Evolutionary conservation across 2,888 invertebrate genomes (phyloP).

Genomic region (Colostygia pectinataria): DNA sequence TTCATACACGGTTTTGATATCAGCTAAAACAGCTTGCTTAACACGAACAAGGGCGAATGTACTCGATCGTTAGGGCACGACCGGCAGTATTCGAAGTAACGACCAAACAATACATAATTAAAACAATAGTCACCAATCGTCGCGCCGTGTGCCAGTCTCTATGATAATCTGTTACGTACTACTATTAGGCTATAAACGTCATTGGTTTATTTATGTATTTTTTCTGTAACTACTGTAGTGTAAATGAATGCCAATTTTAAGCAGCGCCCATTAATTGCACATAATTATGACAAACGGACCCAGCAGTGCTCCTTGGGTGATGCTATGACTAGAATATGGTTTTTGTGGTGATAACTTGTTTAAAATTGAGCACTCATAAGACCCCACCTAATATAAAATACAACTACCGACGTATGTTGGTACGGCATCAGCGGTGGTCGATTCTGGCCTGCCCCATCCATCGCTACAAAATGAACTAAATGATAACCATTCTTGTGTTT

Average conservation of each 20-base stretch:
- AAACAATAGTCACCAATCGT: slow-evolving; percentile 17
- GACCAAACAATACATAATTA: slow-evolving; percentile 15
- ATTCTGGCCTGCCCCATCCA: too few relatives aligned
- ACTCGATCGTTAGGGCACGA: background rate
- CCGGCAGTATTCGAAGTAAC: slow-evolving; percentile 4
- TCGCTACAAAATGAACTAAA: background rate
- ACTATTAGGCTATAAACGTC: background rate
- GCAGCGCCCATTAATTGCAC: too few relatives aligned
- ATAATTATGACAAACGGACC: background rate
- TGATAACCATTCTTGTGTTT: too few relatives aligned
- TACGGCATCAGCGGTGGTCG: too few relatives aligned
- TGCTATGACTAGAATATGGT: background rate
- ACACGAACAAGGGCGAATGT: slow-evolving; percentile 1
- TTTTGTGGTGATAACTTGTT: too few relatives aligned
- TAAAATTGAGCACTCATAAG: too few relatives aligned
- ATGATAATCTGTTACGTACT: slow-evolving; percentile 1
- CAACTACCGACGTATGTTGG: too few relatives aligned
- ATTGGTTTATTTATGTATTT: background rate
- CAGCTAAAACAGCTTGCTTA: too few relatives aligned
- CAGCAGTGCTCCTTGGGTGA: slow-evolving; percentile 1
- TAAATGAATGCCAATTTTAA: background rate
- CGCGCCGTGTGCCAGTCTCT: slow-evolving; percentile 5
- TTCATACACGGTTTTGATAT: too few relatives aligned
- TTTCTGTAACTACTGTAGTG: background rate
- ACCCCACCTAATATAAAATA: too few relatives aligned